A percentile compares a stretch with the other conserved stretches of the same genome.
phyloP scores from a whole-genome alignment of 2,113 vertebrate genomes.

The Odobenus rosmarus region DNA sequence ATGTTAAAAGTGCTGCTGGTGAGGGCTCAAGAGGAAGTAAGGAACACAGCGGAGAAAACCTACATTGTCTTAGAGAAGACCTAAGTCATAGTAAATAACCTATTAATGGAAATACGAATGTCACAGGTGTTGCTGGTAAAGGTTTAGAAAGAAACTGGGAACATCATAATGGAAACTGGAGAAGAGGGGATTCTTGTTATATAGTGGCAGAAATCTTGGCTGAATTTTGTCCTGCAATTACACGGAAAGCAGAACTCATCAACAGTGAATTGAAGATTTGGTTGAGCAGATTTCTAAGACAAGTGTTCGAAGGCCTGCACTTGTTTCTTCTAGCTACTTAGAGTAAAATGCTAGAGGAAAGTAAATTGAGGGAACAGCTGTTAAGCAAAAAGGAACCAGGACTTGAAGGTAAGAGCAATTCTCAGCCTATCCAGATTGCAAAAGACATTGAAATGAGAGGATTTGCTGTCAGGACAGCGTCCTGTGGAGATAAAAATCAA shows the following conservation, averaged over 20 bases:
- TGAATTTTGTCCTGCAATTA: not conserved
- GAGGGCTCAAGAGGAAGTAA: not conserved
- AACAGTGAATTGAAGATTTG: not conserved
- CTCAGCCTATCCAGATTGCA: not conserved
- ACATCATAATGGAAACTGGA: not conserved
- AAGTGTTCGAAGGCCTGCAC: not conserved
- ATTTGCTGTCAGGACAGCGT: not conserved
- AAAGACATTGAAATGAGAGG: not conserved
- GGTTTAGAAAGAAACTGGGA: not conserved
- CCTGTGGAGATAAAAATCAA: slow-evolving; percentile 22
- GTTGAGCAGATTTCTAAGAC: not conserved
- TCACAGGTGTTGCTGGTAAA: not conserved
- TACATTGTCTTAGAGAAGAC: not conserved
- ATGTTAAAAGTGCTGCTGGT: not conserved
- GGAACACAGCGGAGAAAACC: not conserved
- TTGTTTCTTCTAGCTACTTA: not conserved
- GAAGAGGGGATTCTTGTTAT: not conserved
- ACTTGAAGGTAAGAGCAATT: not conserved
- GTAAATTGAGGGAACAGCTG: not conserved
- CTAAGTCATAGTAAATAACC: not conserved
- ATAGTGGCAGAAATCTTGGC: not conserved
- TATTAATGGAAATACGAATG: not conserved
- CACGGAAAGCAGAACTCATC: not conserved
- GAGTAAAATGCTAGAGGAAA: not conserved
- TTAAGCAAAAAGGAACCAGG: slow-evolving; percentile 35